These are phyloP conservation scores for Mallotus villosus DNA, from an alignment of 2,797 vertebrate genomes.

Conservation along the genomic window DNA sequence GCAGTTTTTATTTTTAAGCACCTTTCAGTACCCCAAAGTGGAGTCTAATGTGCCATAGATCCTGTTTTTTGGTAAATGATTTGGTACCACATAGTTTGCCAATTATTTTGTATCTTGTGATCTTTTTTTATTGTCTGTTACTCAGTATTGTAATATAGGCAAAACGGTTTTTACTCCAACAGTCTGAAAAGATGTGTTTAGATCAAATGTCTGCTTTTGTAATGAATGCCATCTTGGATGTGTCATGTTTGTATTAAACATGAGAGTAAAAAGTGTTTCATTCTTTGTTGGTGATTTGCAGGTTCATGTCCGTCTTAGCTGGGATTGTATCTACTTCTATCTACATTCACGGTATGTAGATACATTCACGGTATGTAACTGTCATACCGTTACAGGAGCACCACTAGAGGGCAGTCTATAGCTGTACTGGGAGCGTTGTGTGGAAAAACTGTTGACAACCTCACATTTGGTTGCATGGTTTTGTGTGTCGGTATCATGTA, in stretches of 20 bases:
- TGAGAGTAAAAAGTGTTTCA: slow-evolving; percentile 45
- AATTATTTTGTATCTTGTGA: slow-evolving; percentile 47
- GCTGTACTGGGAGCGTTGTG: slow-evolving; percentile 22
- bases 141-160: slow-evolving; percentile 67
- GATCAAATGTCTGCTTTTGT: slow-evolving; percentile 69
- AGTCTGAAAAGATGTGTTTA: slow-evolving; percentile 45
- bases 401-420: slow-evolving; percentile 54
- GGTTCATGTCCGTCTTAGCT: background rate
- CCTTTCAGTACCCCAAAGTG: slow-evolving; percentile 46
- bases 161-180: slow-evolving; percentile 53
- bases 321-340: background rate
- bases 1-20: slow-evolving; percentile 40
- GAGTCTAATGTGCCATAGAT: slow-evolving; percentile 54
- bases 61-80: slow-evolving; percentile 32
- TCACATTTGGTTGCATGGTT: background rate
- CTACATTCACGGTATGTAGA: no score
- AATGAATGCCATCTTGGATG: slow-evolving; percentile 66
- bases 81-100: slow-evolving; percentile 34
- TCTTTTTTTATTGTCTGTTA: slow-evolving; percentile 31
- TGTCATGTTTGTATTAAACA: slow-evolving; percentile 72
- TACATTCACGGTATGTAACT: no score
- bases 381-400: rapidly evolving
- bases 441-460: background rate
- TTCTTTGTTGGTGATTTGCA: slow-evolving; percentile 26
- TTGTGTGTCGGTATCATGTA: background rate